Conservation (phyloP, 2,113 vertebrate species). For the Mastomys coucha region DNA sequence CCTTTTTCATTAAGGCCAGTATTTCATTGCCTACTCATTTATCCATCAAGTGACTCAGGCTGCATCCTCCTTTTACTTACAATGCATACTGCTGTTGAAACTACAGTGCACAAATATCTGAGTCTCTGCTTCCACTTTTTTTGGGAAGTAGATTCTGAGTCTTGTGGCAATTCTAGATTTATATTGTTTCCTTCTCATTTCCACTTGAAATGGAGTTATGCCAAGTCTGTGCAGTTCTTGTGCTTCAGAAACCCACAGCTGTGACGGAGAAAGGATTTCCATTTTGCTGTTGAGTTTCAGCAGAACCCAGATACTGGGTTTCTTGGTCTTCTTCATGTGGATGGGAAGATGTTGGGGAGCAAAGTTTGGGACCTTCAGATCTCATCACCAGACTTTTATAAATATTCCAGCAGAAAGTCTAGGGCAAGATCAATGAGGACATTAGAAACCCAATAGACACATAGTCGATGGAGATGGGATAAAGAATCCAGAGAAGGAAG, state of each 20-base stretch:
- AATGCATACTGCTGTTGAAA: background rate
- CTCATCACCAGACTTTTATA: background rate
- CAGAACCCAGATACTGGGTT: background rate
- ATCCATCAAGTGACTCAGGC: background rate
- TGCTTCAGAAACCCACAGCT: background rate
- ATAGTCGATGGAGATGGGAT: background rate
- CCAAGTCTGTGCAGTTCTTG: background rate
- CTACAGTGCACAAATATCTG: background rate
- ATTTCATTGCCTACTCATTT: background rate
- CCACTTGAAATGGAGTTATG: background rate
- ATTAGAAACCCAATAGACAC: background rate
- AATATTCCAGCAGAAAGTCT: background rate
- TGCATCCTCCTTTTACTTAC: background rate
- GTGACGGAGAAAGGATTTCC: background rate
- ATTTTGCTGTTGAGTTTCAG: background rate
- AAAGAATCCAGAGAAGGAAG: background rate
- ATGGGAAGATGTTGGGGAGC: background rate
- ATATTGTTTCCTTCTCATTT: background rate
- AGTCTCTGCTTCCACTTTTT: background rate
- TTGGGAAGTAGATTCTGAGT: background rate
- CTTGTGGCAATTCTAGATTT: background rate
- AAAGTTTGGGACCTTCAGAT: conserved; percentile 1
- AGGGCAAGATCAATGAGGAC: background rate
- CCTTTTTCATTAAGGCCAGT: background rate
- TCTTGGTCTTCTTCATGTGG: background rate